A percentile compares a stretch with the other conserved stretches of the same genome.
phyloP scores from a whole-genome alignment of 2,113 vertebrate species.

The Halcyon senegalensis region DNA sequence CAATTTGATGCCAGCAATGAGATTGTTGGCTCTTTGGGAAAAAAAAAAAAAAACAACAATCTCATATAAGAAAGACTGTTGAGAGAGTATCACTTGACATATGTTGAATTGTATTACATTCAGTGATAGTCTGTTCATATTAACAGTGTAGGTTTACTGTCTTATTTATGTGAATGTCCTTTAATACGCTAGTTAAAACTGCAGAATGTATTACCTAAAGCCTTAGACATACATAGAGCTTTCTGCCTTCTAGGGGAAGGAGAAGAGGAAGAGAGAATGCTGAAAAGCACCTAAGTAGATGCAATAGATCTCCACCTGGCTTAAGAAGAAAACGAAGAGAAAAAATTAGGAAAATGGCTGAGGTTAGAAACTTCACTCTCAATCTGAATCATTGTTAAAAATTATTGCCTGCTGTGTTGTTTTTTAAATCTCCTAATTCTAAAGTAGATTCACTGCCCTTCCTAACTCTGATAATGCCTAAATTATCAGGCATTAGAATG shows the following conservation, averaged over 20 bases:
- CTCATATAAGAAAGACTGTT: not conserved
- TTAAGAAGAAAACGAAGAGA: not conserved
- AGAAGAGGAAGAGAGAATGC: not conserved
- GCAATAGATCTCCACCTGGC: not conserved
- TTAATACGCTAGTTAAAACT: not conserved
- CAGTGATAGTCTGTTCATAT: not conserved
- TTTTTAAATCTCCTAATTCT: not conserved
- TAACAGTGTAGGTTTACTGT: not conserved
- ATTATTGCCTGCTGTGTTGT: accelerated
- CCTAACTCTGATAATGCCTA: not conserved
- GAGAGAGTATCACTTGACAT: not conserved
- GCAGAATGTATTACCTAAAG: not conserved
- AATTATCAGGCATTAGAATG: not conserved
- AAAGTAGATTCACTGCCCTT: not conserved
- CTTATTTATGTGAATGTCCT: not conserved
- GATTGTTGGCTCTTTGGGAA: not conserved
- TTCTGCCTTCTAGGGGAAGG: not conserved
- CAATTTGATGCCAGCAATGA: not conserved
- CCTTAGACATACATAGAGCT: not conserved
- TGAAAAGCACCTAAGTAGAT: not conserved
- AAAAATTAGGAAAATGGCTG: not conserved
- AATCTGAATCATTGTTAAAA: not conserved
- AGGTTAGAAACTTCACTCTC: not conserved
- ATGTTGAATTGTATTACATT: not conserved
- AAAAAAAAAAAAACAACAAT: not conserved